phyloP scores from a whole-genome alignment of 2,113 vertebrate genomes.

The Psettodes erumei region DNA sequence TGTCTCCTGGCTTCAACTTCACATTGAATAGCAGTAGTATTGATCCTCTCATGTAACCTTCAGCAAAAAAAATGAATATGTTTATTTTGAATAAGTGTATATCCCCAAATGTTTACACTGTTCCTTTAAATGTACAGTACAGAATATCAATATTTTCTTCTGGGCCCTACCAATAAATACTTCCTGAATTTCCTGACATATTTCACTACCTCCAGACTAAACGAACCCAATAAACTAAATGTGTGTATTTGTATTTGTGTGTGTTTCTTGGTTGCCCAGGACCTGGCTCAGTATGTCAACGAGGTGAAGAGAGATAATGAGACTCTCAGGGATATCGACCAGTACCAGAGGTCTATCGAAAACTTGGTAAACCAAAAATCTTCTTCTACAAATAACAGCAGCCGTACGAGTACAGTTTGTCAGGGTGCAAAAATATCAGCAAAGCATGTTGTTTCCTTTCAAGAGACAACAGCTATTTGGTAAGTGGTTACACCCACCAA shows the following conservation, averaged over 20 bases:
- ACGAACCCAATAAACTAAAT: neutral
- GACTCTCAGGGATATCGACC: slow-evolving; percentile 93
- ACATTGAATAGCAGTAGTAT: neutral
- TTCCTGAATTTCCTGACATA: neutral
- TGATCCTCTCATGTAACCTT: neutral
- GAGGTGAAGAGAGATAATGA: slow-evolving; percentile 97
- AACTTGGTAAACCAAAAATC: slow-evolving; percentile 86
- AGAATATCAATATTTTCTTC: neutral
- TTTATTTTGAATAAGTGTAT: neutral
- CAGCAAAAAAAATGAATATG: neutral
- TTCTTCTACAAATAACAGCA: slow-evolving; percentile 13
- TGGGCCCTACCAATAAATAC: neutral
- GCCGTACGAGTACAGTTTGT: neutral
- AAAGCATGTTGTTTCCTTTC: neutral
- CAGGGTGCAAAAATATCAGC: slow-evolving; percentile 12
- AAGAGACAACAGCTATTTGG: neutral
- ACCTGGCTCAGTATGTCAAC: slow-evolving; percentile 96
- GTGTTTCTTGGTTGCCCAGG: slow-evolving; percentile 79
- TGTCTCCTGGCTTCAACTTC: neutral
- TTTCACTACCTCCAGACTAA: slow-evolving; percentile 8
- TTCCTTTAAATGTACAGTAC: neutral
- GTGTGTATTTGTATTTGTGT: slow-evolving; percentile 39
- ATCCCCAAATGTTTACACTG: neutral
- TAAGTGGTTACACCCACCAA: neutral
- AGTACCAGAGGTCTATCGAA: slow-evolving; percentile 95